phyloP scores from a whole-genome alignment of 2,888 invertebrate genomes.

The Drosophila siamana region DNA sequence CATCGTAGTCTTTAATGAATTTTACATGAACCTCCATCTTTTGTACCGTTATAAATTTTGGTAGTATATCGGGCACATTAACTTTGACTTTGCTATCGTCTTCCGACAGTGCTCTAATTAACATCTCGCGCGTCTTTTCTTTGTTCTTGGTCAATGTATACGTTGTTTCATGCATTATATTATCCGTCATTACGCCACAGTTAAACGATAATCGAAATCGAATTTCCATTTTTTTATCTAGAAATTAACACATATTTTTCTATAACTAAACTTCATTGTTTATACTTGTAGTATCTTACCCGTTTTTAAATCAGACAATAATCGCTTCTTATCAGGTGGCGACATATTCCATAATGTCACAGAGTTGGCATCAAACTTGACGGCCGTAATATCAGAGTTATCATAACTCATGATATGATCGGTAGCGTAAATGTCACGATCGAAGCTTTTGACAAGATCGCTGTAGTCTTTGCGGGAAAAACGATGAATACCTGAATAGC shows the following conservation, averaged over 20 bases:
- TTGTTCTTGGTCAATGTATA: conserved; percentile 44
- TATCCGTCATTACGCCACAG: conserved; percentile 18
- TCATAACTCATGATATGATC: conserved; percentile 64
- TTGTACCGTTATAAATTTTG: conserved; percentile 58
- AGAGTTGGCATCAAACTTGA: conserved; percentile 65
- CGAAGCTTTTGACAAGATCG: conserved; percentile 87
- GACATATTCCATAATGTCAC: conserved; percentile 66
- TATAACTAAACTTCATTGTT: not conserved
- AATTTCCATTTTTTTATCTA: conserved; percentile 35
- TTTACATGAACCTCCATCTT: conserved; percentile 52
- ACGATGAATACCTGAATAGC: conserved; percentile 91
- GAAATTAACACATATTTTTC: not conserved
- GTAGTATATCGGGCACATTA: conserved; percentile 61
- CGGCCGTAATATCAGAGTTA: conserved; percentile 53
- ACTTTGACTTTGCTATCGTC: conserved; percentile 29
- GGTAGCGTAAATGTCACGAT: conserved; percentile 62
- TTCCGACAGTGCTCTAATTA: conserved; percentile 37
- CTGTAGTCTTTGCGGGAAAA: conserved; percentile 87
- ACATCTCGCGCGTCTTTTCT: conserved; percentile 41
- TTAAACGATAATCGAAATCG: conserved; percentile 47
- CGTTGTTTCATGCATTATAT: conserved; percentile 39
- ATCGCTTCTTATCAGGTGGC: conserved; percentile 60
- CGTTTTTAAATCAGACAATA: conserved; percentile 47
- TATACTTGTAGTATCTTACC: conserved; percentile 27
- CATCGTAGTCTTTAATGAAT: conserved; percentile 57